phyloP scores from a whole-genome alignment of 1,140 invertebrate species.

The Tetramorium parvispinum region DNA sequence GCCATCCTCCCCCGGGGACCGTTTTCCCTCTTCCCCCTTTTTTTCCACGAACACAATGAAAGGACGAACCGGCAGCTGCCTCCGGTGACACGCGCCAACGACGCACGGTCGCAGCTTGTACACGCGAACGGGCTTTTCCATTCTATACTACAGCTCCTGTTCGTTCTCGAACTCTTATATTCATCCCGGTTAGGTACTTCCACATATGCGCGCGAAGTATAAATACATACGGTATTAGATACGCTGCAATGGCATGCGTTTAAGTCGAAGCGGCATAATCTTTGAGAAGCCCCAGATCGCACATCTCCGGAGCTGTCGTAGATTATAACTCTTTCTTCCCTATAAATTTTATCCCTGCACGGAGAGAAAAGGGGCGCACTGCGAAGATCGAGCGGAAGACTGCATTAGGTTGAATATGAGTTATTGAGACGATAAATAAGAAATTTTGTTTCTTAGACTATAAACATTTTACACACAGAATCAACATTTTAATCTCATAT shows the following conservation, averaged over 20 bases:
- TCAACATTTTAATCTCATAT: no score
- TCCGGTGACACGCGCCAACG: slow-evolving; percentile 71
- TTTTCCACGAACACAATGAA: slow-evolving; percentile 68
- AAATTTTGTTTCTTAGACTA: background rate
- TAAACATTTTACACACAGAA: background rate
- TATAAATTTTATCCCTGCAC: background rate
- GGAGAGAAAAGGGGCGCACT: background rate
- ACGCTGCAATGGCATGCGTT: background rate
- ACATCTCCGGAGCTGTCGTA: background rate
- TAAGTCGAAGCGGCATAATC: slow-evolving; percentile 23
- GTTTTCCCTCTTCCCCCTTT: slow-evolving; percentile 71
- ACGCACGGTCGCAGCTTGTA: slow-evolving; percentile 64
- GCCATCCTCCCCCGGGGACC: slow-evolving; percentile 61
- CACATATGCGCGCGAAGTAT: background rate
- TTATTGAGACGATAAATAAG: background rate
- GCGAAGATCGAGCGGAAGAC: background rate
- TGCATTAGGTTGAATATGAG: background rate
- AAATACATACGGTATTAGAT: background rate
- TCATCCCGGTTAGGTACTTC: background rate
- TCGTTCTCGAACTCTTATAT: slow-evolving; percentile 18
- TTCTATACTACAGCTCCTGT: background rate
- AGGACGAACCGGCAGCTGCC: slow-evolving; percentile 68
- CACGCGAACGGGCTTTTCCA: slow-evolving; percentile 49
- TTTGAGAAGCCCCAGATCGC: background rate
- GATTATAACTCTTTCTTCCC: slow-evolving; percentile 5